Evolutionary conservation across 1,140 invertebrate species (phyloP), one percentile per base, ranked within the genome.

Genomic region (Ceratitis capitata): DNA sequence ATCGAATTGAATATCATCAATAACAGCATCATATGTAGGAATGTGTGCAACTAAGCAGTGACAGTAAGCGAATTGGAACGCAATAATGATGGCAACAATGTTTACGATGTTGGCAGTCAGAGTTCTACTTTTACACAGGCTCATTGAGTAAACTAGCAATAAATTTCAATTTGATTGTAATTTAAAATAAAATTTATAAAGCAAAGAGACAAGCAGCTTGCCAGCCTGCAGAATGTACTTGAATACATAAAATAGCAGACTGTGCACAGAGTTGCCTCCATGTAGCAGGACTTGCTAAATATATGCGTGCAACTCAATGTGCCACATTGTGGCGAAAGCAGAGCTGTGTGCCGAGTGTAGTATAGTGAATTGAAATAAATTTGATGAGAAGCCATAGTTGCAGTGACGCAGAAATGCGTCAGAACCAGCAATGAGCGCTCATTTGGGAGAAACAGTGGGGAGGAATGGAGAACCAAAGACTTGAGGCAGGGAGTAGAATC

Each of bases 101-200:
- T 12, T 16, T 26, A 7, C 64, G 39, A 3, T 16, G 23, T n/a
- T 78, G 39, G 35, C 69, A 45, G 39, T 19, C 7, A 45, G 35
- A 42, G 19, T 39, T 7, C 16, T 19, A 42, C 1, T 7, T 19
- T 4, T 45, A 42, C 49, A 51, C 0, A 0, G 2, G 0, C 16
- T 42, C 35, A 78, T 42, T 78, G 69, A 78, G 39, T 45, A 45
- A 45, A 78, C n/a, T 47, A 45, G 39, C 69, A 78, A 78, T 78
- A 78, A 78, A 78, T 78, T 78, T 78, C 69, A 78, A 78, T 78
- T 78, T 78, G 69, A 78, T 47, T 78, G 69, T 78, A 78, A 78
- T 78, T 78, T 78, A 35, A 45, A 78, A 78, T 78, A 10, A 78
- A 78, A 78, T 78, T 78, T 23, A 32, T 78, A 45, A 78, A 45